Evolutionary conservation across 2,113 vertebrate genomes (phyloP).

Genomic region (Bagarius yarrelli): DNA sequence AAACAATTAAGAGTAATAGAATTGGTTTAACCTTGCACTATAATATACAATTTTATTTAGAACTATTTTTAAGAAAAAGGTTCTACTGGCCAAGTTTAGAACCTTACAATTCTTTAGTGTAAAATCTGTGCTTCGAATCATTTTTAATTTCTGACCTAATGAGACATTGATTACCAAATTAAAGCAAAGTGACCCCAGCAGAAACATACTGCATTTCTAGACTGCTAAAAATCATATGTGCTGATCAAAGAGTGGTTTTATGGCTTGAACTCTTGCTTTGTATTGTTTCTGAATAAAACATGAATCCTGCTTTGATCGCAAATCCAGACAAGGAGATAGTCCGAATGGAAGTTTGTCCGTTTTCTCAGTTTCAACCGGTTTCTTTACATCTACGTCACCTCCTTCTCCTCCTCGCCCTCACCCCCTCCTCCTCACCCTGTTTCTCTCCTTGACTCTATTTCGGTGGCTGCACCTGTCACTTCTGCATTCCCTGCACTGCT

Average conservation of each 20-base stretch:
- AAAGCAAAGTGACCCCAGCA: too few species aligned
- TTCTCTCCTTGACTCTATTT: constrained; percentile 63
- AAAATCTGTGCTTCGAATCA: too few species aligned
- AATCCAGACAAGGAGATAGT: not conserved
- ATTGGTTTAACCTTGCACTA: too few species aligned
- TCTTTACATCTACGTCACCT: not conserved
- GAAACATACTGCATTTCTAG: not conserved
- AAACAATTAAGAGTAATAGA: too few species aligned
- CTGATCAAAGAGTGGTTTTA: constrained; percentile 38
- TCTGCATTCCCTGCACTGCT: constrained; percentile 75
- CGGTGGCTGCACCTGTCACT: constrained; percentile 75
- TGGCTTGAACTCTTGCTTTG: constrained; percentile 14
- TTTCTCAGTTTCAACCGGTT: constrained; percentile 19
- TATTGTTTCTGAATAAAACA: not conserved
- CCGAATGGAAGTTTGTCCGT: not conserved
- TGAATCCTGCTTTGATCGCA: not conserved
- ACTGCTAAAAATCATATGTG: constrained; percentile 3
- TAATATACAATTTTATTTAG: too few species aligned
- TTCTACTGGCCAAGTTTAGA: too few species aligned
- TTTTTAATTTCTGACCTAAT: too few species aligned
- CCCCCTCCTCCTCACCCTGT: not conserved
- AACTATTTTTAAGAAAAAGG: too few species aligned
- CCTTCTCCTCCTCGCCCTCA: not conserved
- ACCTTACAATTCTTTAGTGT: too few species aligned
- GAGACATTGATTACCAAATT: too few species aligned